phyloP scores from a whole-genome alignment of 2,113 vertebrate genomes.

The Penelope pileata region DNA sequence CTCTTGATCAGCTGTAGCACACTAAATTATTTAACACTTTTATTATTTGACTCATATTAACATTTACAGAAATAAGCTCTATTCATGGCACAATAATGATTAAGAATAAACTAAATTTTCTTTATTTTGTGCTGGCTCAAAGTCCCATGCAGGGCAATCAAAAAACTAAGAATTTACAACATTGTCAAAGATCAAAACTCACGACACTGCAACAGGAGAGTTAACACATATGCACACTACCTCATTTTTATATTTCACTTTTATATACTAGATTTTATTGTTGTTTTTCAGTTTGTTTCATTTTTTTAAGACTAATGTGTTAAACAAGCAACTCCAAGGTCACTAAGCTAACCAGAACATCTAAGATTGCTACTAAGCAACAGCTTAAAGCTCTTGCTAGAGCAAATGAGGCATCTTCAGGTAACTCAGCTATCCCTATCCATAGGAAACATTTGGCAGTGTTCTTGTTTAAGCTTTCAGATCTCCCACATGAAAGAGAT shows the following conservation, averaged over 20 bases:
- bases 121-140: background rate
- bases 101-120: background rate
- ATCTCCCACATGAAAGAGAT: background rate
- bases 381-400: background rate
- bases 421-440: background rate
- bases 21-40: background rate
- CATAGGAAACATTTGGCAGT: background rate
- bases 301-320: background rate
- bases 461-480: background rate
- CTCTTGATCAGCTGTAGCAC: background rate
- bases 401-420: background rate
- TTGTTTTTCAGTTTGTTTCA: background rate
- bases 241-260: background rate
- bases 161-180: background rate
- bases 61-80: background rate
- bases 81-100: background rate
- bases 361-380: background rate
- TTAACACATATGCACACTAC: background rate
- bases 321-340: background rate
- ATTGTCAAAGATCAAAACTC: background rate
- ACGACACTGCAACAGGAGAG: background rate
- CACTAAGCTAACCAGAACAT: background rate
- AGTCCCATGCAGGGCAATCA: background rate
- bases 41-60: background rate
- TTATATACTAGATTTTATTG: background rate